These are phyloP conservation scores for Pitangus sulphuratus DNA, from an alignment of 2,797 vertebrate species.

Conservation along the genomic window DNA sequence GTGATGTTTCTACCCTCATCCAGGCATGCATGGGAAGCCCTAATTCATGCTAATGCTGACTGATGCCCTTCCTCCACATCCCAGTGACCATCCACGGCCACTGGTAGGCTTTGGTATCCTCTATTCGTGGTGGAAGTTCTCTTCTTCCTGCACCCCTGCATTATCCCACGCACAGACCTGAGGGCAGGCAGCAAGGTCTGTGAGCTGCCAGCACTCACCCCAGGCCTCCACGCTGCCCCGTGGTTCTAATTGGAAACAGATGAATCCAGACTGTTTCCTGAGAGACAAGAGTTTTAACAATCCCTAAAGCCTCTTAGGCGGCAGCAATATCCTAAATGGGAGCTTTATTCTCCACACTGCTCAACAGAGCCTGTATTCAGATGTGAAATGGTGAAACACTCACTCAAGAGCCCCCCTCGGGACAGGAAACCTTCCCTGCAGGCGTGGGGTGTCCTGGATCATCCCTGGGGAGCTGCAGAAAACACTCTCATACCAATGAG, in stretches of 20 bases:
- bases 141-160: background rate
- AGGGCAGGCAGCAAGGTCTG: background rate
- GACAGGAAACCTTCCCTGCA: background rate
- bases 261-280: slow-evolving; percentile 40
- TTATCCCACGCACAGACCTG: background rate
- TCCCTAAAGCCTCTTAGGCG: slow-evolving; percentile 65
- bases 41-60: background rate
- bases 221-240: rapidly evolving
- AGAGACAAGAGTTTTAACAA: slow-evolving; percentile 58
- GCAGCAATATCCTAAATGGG: slow-evolving; percentile 57
- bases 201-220: background rate
- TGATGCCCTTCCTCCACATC: background rate
- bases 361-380: slow-evolving; percentile 50
- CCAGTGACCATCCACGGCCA: rapidly evolving
- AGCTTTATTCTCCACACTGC: slow-evolving; percentile 26
- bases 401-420: background rate
- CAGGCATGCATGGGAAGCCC: background rate
- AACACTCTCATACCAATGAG: background rate
- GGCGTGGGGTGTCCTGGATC: background rate
- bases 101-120: background rate
- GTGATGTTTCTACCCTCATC: background rate
- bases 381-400: background rate
- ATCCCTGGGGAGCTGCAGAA: background rate
- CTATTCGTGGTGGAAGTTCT: rapidly evolving
- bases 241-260: slow-evolving; percentile 44